A percentile compares a stretch with the other conserved stretches of the same genome.
Conservation (phyloP, 2,113 vertebrate species). For the Falcunculus frontatus region DNA sequence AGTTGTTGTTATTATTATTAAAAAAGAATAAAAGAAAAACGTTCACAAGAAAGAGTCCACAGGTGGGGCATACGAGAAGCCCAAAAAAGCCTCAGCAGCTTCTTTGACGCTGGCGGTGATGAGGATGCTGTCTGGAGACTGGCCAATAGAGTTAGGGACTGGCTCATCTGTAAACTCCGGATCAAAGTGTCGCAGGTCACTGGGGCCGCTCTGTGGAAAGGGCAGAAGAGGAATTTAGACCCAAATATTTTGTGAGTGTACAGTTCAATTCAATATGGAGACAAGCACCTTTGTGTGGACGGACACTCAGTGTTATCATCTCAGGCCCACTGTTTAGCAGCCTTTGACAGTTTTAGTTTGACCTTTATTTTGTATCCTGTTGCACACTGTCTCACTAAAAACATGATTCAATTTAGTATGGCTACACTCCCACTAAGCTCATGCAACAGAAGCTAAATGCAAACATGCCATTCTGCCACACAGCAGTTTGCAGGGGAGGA, state of each 20-base stretch:
- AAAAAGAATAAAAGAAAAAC: not conserved
- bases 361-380: not conserved
- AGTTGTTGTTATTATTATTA: conserved; percentile 35
- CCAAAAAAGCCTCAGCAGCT: conserved; percentile 90
- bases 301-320: not conserved
- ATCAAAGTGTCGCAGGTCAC: conserved; percentile 94
- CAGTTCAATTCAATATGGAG: not conserved
- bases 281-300: not conserved
- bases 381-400: not conserved
- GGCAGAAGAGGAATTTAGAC: not conserved
- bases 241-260: not conserved
- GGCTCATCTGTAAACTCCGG: conserved; percentile 98
- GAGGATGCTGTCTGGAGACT: conserved; percentile 89
- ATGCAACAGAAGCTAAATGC: not conserved
- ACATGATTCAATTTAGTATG: not conserved
- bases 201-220: conserved; percentile 85
- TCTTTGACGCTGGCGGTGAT: conserved; percentile 93
- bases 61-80: conserved; percentile 96
- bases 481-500: not conserved
- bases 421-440: not conserved
- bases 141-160: conserved; percentile 92
- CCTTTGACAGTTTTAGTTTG: not conserved
- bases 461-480: not conserved
- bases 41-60: conserved; percentile 93
- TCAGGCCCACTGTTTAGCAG: not conserved